Evolutionary conservation across 2,797 vertebrate species (phyloP).

Genomic region (Jordanella pulchra): DNA sequence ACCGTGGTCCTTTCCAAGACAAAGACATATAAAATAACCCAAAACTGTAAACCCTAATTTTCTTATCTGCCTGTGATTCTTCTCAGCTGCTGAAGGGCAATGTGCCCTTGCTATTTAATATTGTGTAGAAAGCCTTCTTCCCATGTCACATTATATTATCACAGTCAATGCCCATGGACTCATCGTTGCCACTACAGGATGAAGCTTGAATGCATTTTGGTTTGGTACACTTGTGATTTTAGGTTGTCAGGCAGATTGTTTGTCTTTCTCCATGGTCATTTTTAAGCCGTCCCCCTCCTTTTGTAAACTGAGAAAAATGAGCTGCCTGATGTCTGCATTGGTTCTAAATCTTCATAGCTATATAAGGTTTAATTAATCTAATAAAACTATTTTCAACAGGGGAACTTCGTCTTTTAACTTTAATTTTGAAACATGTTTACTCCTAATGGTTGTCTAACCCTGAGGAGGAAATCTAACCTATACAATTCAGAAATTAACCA

Average conservation of each 20-base stretch:
- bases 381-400: slow-evolving; percentile 29
- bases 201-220: slow-evolving; percentile 36
- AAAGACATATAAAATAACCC: slow-evolving; percentile 63
- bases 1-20: slow-evolving; percentile 55
- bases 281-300: slow-evolving; percentile 23
- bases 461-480: slow-evolving; percentile 30
- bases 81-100: slow-evolving; percentile 37
- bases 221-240: slow-evolving; percentile 59
- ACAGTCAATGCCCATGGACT: slow-evolving; percentile 60
- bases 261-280: slow-evolving; percentile 9
- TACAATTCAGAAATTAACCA: slow-evolving; percentile 22
- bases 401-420: slow-evolving; percentile 31
- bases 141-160: slow-evolving; percentile 34
- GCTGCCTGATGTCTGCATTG: slow-evolving; percentile 37
- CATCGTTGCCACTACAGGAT: slow-evolving; percentile 32
- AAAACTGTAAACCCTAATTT: slow-evolving; percentile 33
- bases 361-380: slow-evolving; percentile 42
- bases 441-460: slow-evolving; percentile 30
- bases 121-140: neutral
- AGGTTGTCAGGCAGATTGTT: slow-evolving; percentile 46
- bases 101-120: neutral
- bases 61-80: slow-evolving; percentile 37
- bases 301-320: slow-evolving; percentile 37
- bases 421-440: slow-evolving; percentile 52
- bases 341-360: slow-evolving; percentile 22